These are phyloP conservation scores for Heteractis magnifica DNA, from an alignment of 92 coral and sea anemone genomes.

Conservation along the genomic window DNA sequence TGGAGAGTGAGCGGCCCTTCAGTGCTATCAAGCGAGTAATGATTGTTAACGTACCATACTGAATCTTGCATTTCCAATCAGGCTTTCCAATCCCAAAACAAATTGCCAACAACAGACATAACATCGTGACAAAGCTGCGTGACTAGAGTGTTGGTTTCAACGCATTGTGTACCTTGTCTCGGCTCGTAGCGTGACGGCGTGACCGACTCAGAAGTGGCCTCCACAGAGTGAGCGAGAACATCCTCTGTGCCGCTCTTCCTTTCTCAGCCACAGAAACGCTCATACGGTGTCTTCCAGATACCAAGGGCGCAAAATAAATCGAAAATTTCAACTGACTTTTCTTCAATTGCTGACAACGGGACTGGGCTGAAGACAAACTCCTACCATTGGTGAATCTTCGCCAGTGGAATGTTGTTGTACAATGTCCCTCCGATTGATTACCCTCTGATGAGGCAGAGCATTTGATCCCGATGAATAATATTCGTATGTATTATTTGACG, in stretches of 20 bases:
- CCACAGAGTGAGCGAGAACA: slow-evolving; percentile 11
- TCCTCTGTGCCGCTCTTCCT: slow-evolving; percentile 3
- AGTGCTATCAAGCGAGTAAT: not conserved
- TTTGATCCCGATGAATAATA: slow-evolving; percentile 58
- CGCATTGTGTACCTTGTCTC: not conserved
- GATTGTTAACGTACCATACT: not conserved
- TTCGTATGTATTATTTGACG: slow-evolving; percentile 43
- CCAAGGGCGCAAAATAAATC: slow-evolving; percentile 25
- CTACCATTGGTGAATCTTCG: slow-evolving; percentile 98
- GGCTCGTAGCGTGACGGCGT: slow-evolving; percentile 9
- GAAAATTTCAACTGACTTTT: slow-evolving; percentile 19
- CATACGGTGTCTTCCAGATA: not conserved
- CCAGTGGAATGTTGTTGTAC: slow-evolving; percentile 85
- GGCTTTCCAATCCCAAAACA: slow-evolving; percentile 6
- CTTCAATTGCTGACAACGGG: slow-evolving; percentile 91
- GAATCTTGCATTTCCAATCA: slow-evolving; percentile 9
- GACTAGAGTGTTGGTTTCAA: slow-evolving; percentile 10
- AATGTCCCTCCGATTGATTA: slow-evolving; percentile 74
- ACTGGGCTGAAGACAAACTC: slow-evolving; percentile 97
- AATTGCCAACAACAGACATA: not conserved
- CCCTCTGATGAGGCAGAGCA: slow-evolving; percentile 75
- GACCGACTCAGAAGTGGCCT: slow-evolving; percentile 7
- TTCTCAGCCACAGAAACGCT: slow-evolving; percentile 9
- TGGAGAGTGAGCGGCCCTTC: not conserved
- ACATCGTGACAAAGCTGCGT: slow-evolving; percentile 13